Evolutionary conservation across 2,113 vertebrate species (phyloP), one percentile per base, ranked within the genome.

Genomic region (Macheiramphus alcinus): DNA sequence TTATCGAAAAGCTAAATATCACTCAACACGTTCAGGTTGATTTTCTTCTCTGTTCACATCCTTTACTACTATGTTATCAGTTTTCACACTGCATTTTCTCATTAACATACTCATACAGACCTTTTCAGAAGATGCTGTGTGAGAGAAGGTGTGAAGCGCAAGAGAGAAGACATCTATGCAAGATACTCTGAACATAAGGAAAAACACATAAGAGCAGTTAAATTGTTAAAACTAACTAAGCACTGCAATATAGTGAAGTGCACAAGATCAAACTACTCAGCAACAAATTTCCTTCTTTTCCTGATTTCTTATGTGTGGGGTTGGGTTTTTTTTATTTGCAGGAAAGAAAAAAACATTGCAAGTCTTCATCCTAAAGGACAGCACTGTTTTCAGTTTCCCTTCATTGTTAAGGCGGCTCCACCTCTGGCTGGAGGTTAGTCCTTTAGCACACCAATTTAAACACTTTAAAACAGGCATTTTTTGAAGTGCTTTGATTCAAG

Each of bases 81-180:
- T 45, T 94, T 94, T 81, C 89, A 95, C 80, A 94, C 63, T 74
- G 65, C n/a, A 63, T 93, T 94, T 97, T 91, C 86, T 94, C 45
- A 74, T 71, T 89, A 86, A 89, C 75, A 75, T 62, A 90, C 84
- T 65, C 66, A 45, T 36, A 80, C 13, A 89, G 75, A 50, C 63
- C 59, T 92, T 92, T 84, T n/a, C 61, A 86, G 50, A 83, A 86
- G 68, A 86, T 16, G 45, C n/a, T 59, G 79, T 55, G 52, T 56
- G 59, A 96, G 68, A 78, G 58, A 80, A 86, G 43, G 71, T 86
- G 85, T 82, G 85, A 97, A 93, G 79, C 3, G 2, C 45, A 27
- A 40, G 63, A 90, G 26, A 36, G 22, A 70, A 91, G 16, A 31
- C 40, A 71, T 19, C 53, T 76, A 29, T 22, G 36, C 25, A 80